phyloP scores from a whole-genome alignment of 2,888 invertebrate species.

The Fragum fragum region DNA sequence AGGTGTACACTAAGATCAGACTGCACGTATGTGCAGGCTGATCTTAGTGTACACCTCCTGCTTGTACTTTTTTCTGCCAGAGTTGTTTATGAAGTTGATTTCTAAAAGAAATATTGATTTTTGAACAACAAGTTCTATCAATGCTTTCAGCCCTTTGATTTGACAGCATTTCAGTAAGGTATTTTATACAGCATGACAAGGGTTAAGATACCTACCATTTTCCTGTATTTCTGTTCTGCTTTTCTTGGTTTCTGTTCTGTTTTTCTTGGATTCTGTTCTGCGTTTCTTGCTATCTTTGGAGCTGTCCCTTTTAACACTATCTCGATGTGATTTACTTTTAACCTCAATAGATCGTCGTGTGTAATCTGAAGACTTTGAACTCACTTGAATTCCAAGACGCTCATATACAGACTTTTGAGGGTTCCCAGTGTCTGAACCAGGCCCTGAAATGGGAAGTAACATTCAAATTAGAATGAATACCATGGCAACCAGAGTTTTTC shows the following conservation, averaged over 20 bases:
- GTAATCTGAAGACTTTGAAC: neutral
- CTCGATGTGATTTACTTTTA: neutral
- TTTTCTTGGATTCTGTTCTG: neutral
- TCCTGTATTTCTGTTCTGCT: neutral
- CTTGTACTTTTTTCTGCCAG: too few species aligned
- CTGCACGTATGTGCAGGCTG: too few species aligned
- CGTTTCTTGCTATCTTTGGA: neutral
- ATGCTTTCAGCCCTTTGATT: too few species aligned
- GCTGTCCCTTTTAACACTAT: slow-evolving; percentile 8
- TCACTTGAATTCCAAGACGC: slow-evolving; percentile 66
- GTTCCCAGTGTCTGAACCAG: slow-evolving; percentile 29
- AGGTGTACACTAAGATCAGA: too few species aligned
- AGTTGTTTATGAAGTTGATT: too few species aligned
- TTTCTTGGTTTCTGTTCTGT: neutral
- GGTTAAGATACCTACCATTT: neutral
- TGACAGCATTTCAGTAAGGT: too few species aligned
- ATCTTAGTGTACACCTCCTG: too few species aligned
- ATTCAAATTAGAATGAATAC: neutral
- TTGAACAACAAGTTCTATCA: too few species aligned
- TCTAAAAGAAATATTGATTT: too few species aligned
- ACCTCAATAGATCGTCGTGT: slow-evolving; percentile 5
- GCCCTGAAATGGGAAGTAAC: neutral
- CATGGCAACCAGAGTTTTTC: too few species aligned
- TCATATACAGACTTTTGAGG: slow-evolving; percentile 68
- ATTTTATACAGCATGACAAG: too few species aligned